These are phyloP conservation scores for Rhegmatorhina hoffmannsi DNA, from an alignment of 2,113 vertebrate species.

Conservation along the genomic window DNA sequence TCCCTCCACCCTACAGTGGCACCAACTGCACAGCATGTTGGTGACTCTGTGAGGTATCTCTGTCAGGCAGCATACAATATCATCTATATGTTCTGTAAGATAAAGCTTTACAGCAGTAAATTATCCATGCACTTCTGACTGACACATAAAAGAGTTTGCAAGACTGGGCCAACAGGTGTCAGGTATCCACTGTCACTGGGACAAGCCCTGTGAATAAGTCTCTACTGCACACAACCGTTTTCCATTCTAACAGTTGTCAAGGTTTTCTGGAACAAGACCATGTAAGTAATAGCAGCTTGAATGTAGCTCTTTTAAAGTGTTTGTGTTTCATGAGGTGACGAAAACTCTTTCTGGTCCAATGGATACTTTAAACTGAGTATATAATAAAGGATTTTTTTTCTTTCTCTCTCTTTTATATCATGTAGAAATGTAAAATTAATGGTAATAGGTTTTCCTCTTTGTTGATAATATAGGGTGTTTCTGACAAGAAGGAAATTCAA, in stretches of 20 bases:
- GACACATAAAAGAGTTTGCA: not conserved
- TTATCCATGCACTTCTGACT: not conserved
- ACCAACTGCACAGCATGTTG: accelerated
- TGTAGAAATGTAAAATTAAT: conserved; percentile 37
- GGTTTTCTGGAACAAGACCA: not conserved
- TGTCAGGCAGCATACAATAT: accelerated
- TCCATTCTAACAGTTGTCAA: not conserved
- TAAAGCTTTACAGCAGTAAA: not conserved
- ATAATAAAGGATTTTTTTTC: not conserved
- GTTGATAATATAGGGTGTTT: conserved; percentile 21
- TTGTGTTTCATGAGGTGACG: conserved; percentile 38
- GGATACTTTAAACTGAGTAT: not conserved
- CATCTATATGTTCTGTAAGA: not conserved
- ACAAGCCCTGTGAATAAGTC: not conserved
- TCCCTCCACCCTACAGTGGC: accelerated
- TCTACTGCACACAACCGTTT: not conserved
- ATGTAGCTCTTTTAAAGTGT: not conserved
- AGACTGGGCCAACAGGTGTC: not conserved
- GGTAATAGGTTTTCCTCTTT: conserved; percentile 22
- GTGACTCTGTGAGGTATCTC: not conserved
- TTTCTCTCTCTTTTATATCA: not conserved
- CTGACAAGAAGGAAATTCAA: conserved; percentile 43
- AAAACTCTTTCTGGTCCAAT: conserved; percentile 16
- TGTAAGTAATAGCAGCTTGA: not conserved
- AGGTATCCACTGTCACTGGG: not conserved